Evolutionary conservation across 2,888 invertebrate genomes (phyloP).

Genomic region (Fissipunctia ypsillon): DNA sequence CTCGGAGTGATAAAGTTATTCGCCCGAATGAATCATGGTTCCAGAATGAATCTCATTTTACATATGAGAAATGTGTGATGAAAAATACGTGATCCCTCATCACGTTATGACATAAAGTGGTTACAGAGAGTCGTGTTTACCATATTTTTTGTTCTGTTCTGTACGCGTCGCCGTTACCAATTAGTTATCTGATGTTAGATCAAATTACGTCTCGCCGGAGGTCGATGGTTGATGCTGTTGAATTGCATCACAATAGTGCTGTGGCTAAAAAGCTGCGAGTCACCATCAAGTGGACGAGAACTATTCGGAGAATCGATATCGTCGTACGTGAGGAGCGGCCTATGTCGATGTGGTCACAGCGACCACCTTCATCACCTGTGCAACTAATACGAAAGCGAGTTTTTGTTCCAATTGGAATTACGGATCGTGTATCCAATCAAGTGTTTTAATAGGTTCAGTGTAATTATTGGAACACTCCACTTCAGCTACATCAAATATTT

Average conservation of each 20-base stretch:
- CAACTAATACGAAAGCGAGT: constrained; percentile 51
- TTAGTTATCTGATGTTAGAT: constrained; percentile 83
- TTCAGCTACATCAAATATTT: constrained; percentile 42
- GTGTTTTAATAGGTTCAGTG: constrained; percentile 44
- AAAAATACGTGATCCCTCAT: constrained; percentile 67
- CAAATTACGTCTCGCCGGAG: constrained; percentile 77
- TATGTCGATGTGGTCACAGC: constrained; percentile 50
- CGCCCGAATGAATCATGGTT: constrained; percentile 70
- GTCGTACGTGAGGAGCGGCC: constrained; percentile 59
- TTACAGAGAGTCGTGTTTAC: constrained; percentile 69
- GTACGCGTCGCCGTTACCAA: constrained; percentile 81
- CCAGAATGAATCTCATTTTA: constrained; percentile 57
- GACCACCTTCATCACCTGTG: constrained; percentile 53
- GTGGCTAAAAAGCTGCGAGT: constrained; percentile 76
- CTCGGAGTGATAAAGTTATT: constrained; percentile 72
- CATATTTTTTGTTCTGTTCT: constrained; percentile 75
- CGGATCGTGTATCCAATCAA: constrained; percentile 51
- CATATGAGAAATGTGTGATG: constrained; percentile 57
- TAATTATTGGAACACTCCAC: constrained; percentile 27
- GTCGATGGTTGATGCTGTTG: constrained; percentile 68
- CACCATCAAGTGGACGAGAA: constrained; percentile 70
- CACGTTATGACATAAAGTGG: constrained; percentile 67
- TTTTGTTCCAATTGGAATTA: constrained; percentile 53
- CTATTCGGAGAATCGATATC: constrained; percentile 69
- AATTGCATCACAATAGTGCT: constrained; percentile 79